Conservation (phyloP, 2,113 vertebrate species). For the Rafetus swinhoei region DNA sequence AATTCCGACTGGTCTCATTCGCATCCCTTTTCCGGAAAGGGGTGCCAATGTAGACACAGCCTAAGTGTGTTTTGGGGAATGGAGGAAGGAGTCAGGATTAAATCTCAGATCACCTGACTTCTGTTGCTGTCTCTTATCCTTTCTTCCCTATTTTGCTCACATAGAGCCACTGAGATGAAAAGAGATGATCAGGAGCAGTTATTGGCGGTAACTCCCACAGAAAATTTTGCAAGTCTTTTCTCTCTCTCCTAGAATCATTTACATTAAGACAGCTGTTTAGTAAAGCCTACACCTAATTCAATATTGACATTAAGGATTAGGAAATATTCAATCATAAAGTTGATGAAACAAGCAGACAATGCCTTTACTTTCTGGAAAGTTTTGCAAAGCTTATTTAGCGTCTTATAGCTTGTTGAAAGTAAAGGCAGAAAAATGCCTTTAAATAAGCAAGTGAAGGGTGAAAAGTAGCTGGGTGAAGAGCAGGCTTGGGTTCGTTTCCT, state of each 20-base stretch:
- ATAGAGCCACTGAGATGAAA: neutral
- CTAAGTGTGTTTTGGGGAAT: neutral
- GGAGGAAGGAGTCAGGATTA: neutral
- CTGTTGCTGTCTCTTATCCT: rapidly evolving
- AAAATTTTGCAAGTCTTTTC: neutral
- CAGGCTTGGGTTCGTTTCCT: neutral
- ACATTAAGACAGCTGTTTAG: neutral
- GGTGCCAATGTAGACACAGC: too few species aligned
- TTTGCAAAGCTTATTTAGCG: neutral
- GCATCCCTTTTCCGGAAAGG: too few species aligned
- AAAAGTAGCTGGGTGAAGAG: neutral
- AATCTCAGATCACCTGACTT: neutral
- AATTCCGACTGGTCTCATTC: too few species aligned
- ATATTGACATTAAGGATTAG: neutral
- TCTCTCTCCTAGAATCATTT: neutral
- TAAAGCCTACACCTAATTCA: neutral
- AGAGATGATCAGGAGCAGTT: neutral
- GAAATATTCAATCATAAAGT: neutral
- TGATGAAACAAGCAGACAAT: neutral
- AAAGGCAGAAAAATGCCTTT: neutral
- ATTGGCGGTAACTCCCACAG: neutral
- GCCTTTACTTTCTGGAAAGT: neutral
- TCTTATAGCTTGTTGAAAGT: neutral
- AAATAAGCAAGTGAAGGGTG: neutral
- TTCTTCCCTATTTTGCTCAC: neutral